Conservation (phyloP, 2,888 invertebrate species). For the Malthinus seriepunctatus region DNA sequence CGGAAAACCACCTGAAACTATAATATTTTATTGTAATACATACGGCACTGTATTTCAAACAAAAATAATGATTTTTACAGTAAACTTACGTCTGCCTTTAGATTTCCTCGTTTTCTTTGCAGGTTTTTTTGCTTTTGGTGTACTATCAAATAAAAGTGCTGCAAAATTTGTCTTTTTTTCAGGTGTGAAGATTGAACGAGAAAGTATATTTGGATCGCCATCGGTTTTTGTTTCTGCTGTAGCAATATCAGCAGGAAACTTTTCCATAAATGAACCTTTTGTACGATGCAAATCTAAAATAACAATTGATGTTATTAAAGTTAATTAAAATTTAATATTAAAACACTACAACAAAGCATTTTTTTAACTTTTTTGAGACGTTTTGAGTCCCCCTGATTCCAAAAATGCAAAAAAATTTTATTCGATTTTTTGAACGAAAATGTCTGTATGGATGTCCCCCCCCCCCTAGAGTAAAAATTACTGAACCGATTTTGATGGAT, state of each 20-base stretch:
- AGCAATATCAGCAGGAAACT: conserved; percentile 77
- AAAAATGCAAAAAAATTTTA: no score
- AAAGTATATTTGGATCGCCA: conserved; percentile 72
- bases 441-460: no score
- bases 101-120: conserved; percentile 37
- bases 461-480: no score
- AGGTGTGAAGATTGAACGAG: conserved; percentile 60
- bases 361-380: no score
- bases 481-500: no score
- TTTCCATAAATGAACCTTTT: conserved; percentile 72
- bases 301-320: conserved; percentile 4
- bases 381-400: no score
- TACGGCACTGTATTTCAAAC: no score
- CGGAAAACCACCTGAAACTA: no score
- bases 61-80: not conserved
- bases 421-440: no score
- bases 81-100: no score
- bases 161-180: conserved; percentile 59
- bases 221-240: conserved; percentile 73
- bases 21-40: no score
- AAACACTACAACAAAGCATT: no score
- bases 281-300: conserved; percentile 49
- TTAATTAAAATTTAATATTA: not conserved
- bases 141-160: conserved; percentile 57
- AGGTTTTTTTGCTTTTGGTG: conserved; percentile 52